Base-by-base conservation (phyloP, 2,888 invertebrate species). In the Watsonalla cultraria region DNA sequence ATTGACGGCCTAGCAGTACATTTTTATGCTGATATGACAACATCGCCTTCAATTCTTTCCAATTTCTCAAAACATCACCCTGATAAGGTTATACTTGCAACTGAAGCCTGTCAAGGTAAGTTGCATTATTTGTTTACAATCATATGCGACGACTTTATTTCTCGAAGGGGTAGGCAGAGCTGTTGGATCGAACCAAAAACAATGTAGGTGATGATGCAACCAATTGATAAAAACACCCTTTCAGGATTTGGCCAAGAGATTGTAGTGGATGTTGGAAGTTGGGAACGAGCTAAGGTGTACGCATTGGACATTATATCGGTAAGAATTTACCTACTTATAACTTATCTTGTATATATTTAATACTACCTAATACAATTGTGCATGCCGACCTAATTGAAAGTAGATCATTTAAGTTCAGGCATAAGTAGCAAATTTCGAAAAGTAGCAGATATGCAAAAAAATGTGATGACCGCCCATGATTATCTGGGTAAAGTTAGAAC, bases 1-100 rank as follows among this genome's bases (percentile, higher is more conserved):
- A 80, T 95, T 0, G 92, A 93, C 62, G 96, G 96, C 0, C 86
- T 95, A 35, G 95, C 92, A 0, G 85, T 96, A 0, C 97, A 97
- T 76, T 96, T 94, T 94, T 97, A 97, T 76, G 79, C 78, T 63
- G 94, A 96, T 78, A 67, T 76, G 6, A 53, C 92, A 1, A 71
- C 92, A 8, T 86, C 93, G 0, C 72, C 92, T 0, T 65, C 66
- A 0, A 72, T 92, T 5, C 79, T 96, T 14, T 87, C 91, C 37
- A 55, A 72, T n/a, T 92, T 94, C 0, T 92, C 92, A 66, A 58
- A 87, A 0, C 64, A 75, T 9, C 90, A 92, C 74, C 94, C 94
- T 0, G 85, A 93, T 51, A 93, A 94, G 67, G 93, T 95, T 64
- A 78, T 96, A 24, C 70, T 97, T 33, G 91, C 92, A 45, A 96